A percentile compares a stretch with the other conserved stretches of the same genome.
Conservation (phyloP, 2,797 vertebrate species). For the Alcedo quadribrachys region DNA sequence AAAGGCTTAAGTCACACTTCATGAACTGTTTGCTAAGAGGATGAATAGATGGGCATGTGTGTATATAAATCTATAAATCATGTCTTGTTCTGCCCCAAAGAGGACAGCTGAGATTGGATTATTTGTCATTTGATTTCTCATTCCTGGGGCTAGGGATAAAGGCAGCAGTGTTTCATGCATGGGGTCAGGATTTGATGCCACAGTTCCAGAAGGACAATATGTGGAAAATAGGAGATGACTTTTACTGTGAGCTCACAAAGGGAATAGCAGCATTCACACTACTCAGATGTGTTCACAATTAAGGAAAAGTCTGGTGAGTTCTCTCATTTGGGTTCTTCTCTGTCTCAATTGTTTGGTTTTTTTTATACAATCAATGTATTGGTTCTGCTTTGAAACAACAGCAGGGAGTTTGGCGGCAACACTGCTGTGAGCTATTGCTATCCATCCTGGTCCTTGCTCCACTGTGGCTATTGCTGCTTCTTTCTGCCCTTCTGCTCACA, state of each 20-base stretch:
- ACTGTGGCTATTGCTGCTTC: not conserved
- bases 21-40: slow-evolving; percentile 45
- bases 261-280: not conserved
- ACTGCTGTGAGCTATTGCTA: not conserved
- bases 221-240: not conserved
- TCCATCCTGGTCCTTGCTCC: not conserved
- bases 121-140: not conserved
- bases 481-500: not conserved
- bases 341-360: not conserved
- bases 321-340: not conserved
- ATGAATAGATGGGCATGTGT: slow-evolving; percentile 55
- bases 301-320: not conserved
- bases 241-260: not conserved
- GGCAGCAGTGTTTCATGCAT: not conserved
- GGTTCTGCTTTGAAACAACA: rapidly evolving
- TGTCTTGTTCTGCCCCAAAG: not conserved
- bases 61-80: slow-evolving; percentile 10
- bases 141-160: not conserved
- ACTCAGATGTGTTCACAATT: not conserved
- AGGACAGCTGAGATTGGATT: not conserved
- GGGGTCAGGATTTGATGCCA: not conserved
- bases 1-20: slow-evolving; percentile 42
- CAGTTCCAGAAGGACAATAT: not conserved
- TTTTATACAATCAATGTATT: rapidly evolving
- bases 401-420: rapidly evolving